Evolutionary conservation across 1,140 invertebrate genomes (phyloP).

Genomic region (Drosophila subobscura): DNA sequence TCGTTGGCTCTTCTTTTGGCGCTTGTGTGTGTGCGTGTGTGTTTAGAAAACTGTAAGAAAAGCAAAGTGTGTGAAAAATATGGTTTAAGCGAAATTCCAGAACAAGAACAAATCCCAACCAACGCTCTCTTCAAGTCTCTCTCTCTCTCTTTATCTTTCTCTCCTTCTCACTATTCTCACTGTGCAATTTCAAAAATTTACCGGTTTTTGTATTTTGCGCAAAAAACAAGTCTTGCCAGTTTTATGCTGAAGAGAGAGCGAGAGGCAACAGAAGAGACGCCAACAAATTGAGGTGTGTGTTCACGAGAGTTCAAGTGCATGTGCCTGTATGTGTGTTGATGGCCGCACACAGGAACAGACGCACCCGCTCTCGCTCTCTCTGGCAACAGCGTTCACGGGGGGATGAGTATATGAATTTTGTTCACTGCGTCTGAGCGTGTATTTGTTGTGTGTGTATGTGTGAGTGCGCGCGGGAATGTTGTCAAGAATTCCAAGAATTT

Average conservation of each 20-base stretch:
- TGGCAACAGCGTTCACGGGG: constrained; percentile 32
- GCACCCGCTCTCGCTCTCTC: constrained; percentile 47
- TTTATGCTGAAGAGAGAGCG: constrained; percentile 44
- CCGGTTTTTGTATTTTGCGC: constrained; percentile 74
- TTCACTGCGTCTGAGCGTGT: constrained; percentile 24
- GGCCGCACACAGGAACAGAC: neutral
- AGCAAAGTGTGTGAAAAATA: constrained; percentile 76
- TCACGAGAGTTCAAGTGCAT: constrained; percentile 63
- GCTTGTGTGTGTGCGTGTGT: constrained; percentile 46
- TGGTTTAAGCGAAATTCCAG: constrained; percentile 64
- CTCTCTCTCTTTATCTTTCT: constrained; percentile 2
- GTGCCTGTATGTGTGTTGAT: constrained; percentile 28
- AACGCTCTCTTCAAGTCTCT: constrained; percentile 16
- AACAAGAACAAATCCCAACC: constrained; percentile 32
- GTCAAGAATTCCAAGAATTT: constrained; percentile 81
- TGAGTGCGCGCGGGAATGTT: constrained; percentile 76
- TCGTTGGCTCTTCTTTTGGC: constrained; percentile 61
- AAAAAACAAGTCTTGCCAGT: constrained; percentile 79
- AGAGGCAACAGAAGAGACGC: constrained; percentile 43
- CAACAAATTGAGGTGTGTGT: constrained; percentile 72
- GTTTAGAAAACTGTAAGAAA: constrained; percentile 80
- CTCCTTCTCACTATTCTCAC: constrained; percentile 16
- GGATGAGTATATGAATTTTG: constrained; percentile 46
- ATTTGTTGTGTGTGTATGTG: constrained; percentile 19
- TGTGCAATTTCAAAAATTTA: constrained; percentile 63